Percentiles rank a stretch among this genome's conserved stretches.
These are phyloP conservation scores for Limonius californicus DNA, from an alignment of 1,140 invertebrate species.

Conservation along the genomic window DNA sequence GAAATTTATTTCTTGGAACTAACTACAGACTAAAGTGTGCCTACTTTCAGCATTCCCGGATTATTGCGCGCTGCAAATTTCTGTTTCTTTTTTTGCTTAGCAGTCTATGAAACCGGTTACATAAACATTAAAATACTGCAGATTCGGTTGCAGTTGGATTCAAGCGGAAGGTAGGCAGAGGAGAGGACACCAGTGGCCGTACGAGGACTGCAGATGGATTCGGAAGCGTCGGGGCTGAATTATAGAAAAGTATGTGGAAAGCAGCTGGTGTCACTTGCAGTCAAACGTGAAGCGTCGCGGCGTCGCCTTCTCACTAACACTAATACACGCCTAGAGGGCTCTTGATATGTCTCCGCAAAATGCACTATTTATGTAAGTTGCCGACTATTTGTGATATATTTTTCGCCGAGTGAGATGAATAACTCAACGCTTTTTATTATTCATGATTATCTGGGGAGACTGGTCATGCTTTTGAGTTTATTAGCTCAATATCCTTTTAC, in stretches of 20 bases:
- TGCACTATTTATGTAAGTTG: constrained; percentile 12
- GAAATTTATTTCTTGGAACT: no score
- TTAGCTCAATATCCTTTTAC: no score
- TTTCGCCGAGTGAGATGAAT: not conserved
- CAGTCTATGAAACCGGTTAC: not conserved
- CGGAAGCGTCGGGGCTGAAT: not conserved
- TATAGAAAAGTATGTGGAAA: constrained; percentile 11
- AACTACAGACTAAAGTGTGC: not conserved
- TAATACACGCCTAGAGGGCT: constrained; percentile 1
- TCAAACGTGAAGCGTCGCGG: constrained; percentile 7
- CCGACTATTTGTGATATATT: constrained; percentile 6
- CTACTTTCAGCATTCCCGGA: not conserved
- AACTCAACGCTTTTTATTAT: not conserved
- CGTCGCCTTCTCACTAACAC: not conserved
- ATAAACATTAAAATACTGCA: no score
- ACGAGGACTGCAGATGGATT: constrained; percentile 7
- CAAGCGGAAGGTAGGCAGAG: not conserved
- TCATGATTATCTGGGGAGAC: no score
- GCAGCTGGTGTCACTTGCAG: constrained; percentile 12
- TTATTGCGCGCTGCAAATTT: not conserved
- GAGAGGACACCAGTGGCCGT: not conserved
- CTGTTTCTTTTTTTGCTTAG: not conserved
- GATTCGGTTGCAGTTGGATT: not conserved
- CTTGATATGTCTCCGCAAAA: constrained; percentile 4
- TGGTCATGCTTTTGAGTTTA: no score